Evolutionary conservation across 2,888 invertebrate species (phyloP).

Genomic region (Muscina levida): DNA sequence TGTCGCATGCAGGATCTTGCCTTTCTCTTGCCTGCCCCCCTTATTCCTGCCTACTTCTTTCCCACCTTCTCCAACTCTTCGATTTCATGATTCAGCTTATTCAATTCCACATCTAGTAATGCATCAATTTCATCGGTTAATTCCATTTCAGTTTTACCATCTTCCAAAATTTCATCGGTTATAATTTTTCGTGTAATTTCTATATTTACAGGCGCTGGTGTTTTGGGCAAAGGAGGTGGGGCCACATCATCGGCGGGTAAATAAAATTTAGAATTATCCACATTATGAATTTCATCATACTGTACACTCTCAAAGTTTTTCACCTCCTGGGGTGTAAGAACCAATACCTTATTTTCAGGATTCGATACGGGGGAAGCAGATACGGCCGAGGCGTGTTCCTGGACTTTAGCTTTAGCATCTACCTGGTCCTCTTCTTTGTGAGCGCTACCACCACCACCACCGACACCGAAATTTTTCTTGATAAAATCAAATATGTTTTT

Average conservation of each 20-base stretch:
- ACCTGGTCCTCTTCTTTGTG: slow-evolving; percentile 69
- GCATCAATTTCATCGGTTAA: slow-evolving; percentile 77
- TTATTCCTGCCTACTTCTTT: background rate
- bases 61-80: slow-evolving; percentile 47
- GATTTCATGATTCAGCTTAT: slow-evolving; percentile 73
- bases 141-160: slow-evolving; percentile 73
- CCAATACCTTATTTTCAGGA: slow-evolving; percentile 29
- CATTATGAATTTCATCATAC: slow-evolving; percentile 71
- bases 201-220: slow-evolving; percentile 77
- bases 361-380: background rate
- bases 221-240: slow-evolving; percentile 70
- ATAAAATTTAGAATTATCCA: slow-evolving; percentile 78
- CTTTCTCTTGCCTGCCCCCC: background rate
- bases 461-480: slow-evolving; percentile 77
- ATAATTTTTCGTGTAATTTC: slow-evolving; percentile 77
- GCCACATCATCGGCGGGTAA: slow-evolving; percentile 68
- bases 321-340: slow-evolving; percentile 66
- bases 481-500: slow-evolving; percentile 80
- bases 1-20: too few species aligned
- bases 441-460: slow-evolving; percentile 57
- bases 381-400: slow-evolving; percentile 61
- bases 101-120: slow-evolving; percentile 77
- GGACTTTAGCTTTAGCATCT: slow-evolving; percentile 49
- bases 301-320: slow-evolving; percentile 71
- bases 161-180: slow-evolving; percentile 77